These are phyloP conservation scores for Drosophila lini DNA, from an alignment of 1,140 invertebrate genomes.

Conservation along the genomic window DNA sequence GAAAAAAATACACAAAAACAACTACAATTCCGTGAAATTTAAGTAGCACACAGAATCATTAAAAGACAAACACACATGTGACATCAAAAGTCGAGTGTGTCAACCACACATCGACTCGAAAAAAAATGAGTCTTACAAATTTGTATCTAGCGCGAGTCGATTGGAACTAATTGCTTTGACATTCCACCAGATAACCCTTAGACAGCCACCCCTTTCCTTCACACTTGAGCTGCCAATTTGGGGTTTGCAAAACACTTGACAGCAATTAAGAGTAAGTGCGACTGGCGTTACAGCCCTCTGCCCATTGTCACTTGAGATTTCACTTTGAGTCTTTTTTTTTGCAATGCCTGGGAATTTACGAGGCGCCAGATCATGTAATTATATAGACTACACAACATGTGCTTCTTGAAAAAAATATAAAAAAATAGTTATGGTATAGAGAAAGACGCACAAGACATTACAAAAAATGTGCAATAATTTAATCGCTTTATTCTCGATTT, in stretches of 20 bases:
- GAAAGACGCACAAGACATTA: not conserved
- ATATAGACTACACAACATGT: conserved; percentile 1
- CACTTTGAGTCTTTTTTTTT: conserved; percentile 4
- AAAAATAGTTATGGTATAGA: not conserved
- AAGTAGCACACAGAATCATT: conserved; percentile 68
- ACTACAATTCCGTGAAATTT: conserved; percentile 48
- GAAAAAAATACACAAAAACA: not conserved
- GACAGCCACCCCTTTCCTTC: conserved; percentile 2
- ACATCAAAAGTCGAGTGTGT: conserved; percentile 49
- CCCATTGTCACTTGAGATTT: conserved; percentile 22
- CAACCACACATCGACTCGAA: not conserved
- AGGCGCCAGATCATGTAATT: conserved; percentile 42
- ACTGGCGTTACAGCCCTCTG: conserved; percentile 1
- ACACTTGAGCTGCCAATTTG: conserved; percentile 29
- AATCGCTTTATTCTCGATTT: not conserved
- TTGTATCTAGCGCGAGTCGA: conserved; percentile 53
- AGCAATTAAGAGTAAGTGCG: conserved; percentile 34
- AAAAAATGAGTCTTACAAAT: conserved; percentile 6
- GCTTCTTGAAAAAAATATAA: not conserved
- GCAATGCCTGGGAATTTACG: conserved; percentile 38
- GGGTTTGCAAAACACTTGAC: conserved; percentile 44
- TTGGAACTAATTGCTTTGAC: conserved; percentile 72
- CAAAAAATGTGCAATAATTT: not conserved
- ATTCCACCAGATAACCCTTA: conserved; percentile 36
- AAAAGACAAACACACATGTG: conserved; percentile 64